Conservation (phyloP, 2,797 vertebrate species). For the Anguilla obscura region DNA sequence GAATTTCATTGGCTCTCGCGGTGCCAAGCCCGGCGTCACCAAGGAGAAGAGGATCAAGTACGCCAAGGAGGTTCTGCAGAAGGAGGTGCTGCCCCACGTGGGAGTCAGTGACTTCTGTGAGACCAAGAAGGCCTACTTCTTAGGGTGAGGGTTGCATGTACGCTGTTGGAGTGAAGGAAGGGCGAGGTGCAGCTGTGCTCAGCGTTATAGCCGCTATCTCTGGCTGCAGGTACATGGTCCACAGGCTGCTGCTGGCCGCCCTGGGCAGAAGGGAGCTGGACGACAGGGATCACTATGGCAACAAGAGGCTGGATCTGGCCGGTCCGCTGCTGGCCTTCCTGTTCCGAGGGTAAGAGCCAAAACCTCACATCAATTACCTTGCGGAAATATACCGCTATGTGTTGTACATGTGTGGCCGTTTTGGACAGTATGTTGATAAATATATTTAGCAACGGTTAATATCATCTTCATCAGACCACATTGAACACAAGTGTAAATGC, state of each 20-base stretch:
- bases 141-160: conserved; percentile 76
- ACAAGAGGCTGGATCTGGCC: conserved; percentile 96
- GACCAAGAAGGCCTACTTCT: conserved; percentile 97
- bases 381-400: no score
- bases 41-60: conserved; percentile 98
- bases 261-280: conserved; percentile 92
- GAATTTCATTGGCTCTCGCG: conserved; percentile 97
- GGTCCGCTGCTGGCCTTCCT: conserved; percentile 93
- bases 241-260: conserved; percentile 89
- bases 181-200: not conserved
- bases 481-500: no score
- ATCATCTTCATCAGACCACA: no score
- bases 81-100: conserved; percentile 96
- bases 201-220: not conserved
- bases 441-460: no score
- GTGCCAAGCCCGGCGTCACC: conserved; percentile 95
- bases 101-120: conserved; percentile 99
- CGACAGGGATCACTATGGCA: conserved; percentile 98
- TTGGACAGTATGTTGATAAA: not conserved
- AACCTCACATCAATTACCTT: not conserved
- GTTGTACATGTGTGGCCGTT: not conserved
- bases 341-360: conserved; percentile 85
- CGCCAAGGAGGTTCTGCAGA: conserved; percentile 96
- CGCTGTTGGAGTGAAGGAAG: not conserved
- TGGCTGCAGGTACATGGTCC: conserved; percentile 90